Evolutionary conservation across 2,888 invertebrate genomes (phyloP), one percentile per base, ranked within the genome.

Genomic region (Andrena chrysosceles): DNA sequence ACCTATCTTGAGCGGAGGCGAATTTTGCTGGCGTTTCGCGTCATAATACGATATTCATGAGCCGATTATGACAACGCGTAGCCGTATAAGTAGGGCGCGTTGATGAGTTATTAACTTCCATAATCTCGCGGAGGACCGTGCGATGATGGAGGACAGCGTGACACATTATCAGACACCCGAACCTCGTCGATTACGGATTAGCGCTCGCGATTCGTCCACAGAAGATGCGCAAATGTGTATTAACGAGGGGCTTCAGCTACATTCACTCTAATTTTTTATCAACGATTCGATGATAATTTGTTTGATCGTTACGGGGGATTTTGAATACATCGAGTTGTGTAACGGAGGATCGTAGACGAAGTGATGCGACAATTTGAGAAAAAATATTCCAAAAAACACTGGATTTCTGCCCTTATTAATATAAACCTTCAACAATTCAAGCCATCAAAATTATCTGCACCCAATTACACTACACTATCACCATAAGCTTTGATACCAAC

Each of bases 1-100:
- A 60, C 71, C 73, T 77, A 83, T 85, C 83, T 83, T 72, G 35
- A 64, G 68, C 66, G 60, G 63, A 77, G 68, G 79, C 76, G 78
- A 87, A 87, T 81, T 85, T 88, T 75, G 74, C 71, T 85, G 67
- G 72, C 77, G 76, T 76, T 80, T 88, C 77, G 62, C 56, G 67
- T 77, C 76, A 80, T 87, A 89, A 88, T 85, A 81, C 77, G 84
- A 86, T 88, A 88, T 89, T 88, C 85, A 85, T 86, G 88, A 88
- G 79, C 85, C 83, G 88, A 87, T 88, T 88, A 87, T 85, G 76
- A 78, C 77, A 82, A 49, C 73, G 49, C 72, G 63, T 75, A 42
- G 52, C 72, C 49, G 83, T 85, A 84, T 84, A 84, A 88, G 85
- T 82, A 85, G 85, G 81, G 66, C 76, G 70, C 64, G 72, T 54